Evolutionary conservation across 2,797 vertebrate genomes (phyloP).

Genomic region (Myotis planiceps): DNA sequence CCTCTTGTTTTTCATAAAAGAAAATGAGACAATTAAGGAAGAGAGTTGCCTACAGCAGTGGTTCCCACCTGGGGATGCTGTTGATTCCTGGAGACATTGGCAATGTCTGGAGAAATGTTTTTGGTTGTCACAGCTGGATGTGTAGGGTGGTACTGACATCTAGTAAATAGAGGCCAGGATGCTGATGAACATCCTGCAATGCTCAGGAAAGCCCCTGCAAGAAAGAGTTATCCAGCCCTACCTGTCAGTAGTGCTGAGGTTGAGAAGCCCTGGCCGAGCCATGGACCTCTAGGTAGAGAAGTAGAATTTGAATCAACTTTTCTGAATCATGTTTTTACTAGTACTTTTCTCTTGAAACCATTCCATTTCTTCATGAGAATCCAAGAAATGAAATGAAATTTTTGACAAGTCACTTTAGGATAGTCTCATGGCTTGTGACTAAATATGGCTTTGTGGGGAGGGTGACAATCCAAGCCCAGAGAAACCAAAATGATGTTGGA

Average conservation of each 20-base stretch:
- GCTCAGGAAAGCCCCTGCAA: neutral
- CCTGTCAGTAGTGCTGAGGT: neutral
- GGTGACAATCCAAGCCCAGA: neutral
- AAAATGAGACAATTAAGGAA: neutral
- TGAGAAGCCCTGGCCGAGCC: neutral
- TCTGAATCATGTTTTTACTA: neutral
- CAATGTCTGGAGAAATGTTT: neutral
- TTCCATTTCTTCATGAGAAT: neutral
- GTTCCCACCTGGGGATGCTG: neutral
- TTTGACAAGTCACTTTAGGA: neutral
- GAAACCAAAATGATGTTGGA: neutral
- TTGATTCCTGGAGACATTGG: neutral
- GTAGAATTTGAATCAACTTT: neutral
- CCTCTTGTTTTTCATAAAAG: neutral
- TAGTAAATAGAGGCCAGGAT: neutral
- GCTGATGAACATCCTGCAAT: neutral
- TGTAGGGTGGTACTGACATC: neutral
- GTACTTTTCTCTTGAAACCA: neutral
- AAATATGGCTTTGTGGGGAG: neutral
- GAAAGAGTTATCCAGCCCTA: neutral
- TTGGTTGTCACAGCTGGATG: neutral
- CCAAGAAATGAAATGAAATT: conserved; percentile 3
- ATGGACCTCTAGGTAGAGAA: neutral
- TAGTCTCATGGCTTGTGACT: neutral
- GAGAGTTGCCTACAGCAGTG: neutral